phyloP scores from a whole-genome alignment of 2,113 vertebrate genomes.

The Jacana jacana region DNA sequence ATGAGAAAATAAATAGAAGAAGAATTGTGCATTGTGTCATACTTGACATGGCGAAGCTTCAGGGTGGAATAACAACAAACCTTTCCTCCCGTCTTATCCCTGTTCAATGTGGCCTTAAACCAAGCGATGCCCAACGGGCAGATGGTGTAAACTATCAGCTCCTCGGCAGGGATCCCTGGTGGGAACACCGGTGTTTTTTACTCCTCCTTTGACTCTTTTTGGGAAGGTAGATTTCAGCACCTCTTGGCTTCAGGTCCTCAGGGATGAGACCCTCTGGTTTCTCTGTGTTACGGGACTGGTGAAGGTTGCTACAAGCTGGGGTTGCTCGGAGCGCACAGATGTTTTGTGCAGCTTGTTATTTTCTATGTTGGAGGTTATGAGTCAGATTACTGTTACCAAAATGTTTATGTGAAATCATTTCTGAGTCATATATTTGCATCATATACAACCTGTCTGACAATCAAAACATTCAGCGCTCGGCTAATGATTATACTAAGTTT shows the following conservation, averaged over 20 bases:
- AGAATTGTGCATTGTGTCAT: slow-evolving; percentile 19
- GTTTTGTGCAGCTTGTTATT: slow-evolving; percentile 79
- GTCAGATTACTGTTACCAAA: slow-evolving; percentile 81
- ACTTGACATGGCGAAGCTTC: background rate
- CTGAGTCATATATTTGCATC: slow-evolving; percentile 86
- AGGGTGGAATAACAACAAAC: background rate
- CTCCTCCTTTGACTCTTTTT: background rate
- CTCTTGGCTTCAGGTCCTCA: background rate
- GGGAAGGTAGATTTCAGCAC: background rate
- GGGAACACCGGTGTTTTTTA: background rate
- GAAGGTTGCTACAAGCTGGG: slow-evolving; percentile 34
- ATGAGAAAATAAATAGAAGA: slow-evolving; percentile 49
- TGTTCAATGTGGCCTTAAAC: background rate
- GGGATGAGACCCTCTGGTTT: background rate
- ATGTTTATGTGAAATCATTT: slow-evolving; percentile 86
- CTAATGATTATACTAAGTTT: slow-evolving; percentile 78
- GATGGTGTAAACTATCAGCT: background rate
- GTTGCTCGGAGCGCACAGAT: slow-evolving; percentile 71
- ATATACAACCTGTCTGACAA: slow-evolving; percentile 84
- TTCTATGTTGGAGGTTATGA: slow-evolving; percentile 80
- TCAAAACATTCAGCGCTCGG: slow-evolving; percentile 78
- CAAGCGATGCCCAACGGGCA: background rate
- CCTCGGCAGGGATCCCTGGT: background rate
- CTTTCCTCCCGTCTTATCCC: background rate
- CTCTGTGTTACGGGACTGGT: background rate